These are phyloP conservation scores for Trisateles emortualis DNA, from an alignment of 2,888 invertebrate species.

Conservation along the genomic window DNA sequence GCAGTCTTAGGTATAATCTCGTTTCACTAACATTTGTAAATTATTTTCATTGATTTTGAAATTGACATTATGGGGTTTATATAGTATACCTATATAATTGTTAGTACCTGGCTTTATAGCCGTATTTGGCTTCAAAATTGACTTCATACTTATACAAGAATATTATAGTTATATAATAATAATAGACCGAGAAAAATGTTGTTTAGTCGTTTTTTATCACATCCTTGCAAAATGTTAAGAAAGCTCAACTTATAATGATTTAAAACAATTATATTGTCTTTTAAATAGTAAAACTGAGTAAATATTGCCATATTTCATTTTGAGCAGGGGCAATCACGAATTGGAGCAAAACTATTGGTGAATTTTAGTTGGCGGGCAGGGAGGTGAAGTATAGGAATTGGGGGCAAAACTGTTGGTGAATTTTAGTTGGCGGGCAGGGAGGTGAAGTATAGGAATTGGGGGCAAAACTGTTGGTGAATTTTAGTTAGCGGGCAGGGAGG, in stretches of 20 bases:
- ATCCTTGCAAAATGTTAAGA: background rate
- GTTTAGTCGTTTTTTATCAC: constrained; percentile 9
- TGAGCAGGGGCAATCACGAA: no score
- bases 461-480: no score
- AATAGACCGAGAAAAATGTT: constrained; percentile 3
- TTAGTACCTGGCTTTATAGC: constrained; percentile 5
- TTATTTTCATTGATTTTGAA: background rate
- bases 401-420: no score
- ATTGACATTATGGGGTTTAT: constrained; percentile 1
- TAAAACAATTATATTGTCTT: constrained; percentile 1
- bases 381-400: no score
- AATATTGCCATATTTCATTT: background rate
- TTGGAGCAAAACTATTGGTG: no score
- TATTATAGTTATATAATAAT: background rate
- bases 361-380: no score
- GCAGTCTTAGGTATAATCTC: no score
- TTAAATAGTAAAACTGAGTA: background rate
- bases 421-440: no score
- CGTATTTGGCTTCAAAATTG: constrained; percentile 15
- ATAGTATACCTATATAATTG: background rate
- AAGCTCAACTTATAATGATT: constrained; percentile 3
- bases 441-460: no score
- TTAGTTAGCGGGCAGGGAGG: no score
- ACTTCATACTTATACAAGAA: constrained; percentile 8
- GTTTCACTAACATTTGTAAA: background rate